Evolutionary conservation across 2,888 invertebrate genomes (phyloP), one percentile per base, ranked within the genome.

Genomic region (Aspidiotus destructor): DNA sequence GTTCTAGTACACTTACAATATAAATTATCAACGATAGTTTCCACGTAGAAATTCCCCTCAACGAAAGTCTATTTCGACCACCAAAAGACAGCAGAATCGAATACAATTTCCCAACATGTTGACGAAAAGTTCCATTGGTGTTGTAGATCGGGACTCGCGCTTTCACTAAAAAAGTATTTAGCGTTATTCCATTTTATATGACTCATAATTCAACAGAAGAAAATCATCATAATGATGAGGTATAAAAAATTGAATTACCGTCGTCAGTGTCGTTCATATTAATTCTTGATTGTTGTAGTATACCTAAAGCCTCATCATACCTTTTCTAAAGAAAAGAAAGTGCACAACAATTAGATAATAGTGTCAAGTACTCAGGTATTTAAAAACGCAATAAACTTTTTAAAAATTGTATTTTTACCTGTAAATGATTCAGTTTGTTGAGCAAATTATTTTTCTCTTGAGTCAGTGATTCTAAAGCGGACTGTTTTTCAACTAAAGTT

Each of bases 21-120:
- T 94, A 94, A 74, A 87, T 79, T 70, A 93, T 81, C 13, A 92
- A 84, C 76, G 89, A 85, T 70, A 92, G 84, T 74, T 93, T 83
- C 69, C 91, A 86, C 57, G 89, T 78, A 0, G 93, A 93, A 78
- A 92, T 89, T 70, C 90, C 81, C 70, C 89, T 82, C n/a, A n/a
- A n/a, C n/a, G n/a, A 60, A 92, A 79, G 77, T 92, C 87, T n/a
- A 88, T 82, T 11, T 90, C 92, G 16, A 90, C 79, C 82, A 60
- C 92, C 89, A 65, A 92, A 81, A 41, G 85, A 83, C 77, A 91
- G 89, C 28, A 91, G 80, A n/a, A 84, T 82, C 52, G 86, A 86
- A 74, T 88, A 88, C 9, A 87, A 89, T 72, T 85, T 81, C 77
- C 90, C 90, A 16, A 91, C 86, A 73, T 85, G 81, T 71, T 55